Percentiles rank a stretch among this genome's conserved stretches.
Evolutionary conservation across 2,888 invertebrate genomes (phyloP).

Genomic region (Papilio elwesi): DNA sequence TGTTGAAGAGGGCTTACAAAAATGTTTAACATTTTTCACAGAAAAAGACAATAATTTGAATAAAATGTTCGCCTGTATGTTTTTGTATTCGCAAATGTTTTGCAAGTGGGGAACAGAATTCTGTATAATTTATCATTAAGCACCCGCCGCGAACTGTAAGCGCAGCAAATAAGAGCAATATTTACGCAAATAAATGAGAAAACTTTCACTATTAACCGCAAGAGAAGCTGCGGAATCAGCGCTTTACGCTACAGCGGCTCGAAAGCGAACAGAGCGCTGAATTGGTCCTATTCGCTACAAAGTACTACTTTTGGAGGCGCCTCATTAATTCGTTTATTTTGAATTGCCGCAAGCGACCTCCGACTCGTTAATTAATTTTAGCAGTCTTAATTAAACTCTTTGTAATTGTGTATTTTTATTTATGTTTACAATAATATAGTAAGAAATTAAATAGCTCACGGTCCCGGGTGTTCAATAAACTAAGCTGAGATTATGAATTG

Average conservation of each 20-base stretch:
- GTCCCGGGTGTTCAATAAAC: no score
- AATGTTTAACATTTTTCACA: slow-evolving; percentile 4
- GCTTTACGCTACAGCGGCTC: slow-evolving; percentile 21
- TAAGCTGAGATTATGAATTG: no score
- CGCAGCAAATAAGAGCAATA: slow-evolving; percentile 28
- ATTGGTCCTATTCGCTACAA: slow-evolving; percentile 34
- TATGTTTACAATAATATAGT: slow-evolving; percentile 18
- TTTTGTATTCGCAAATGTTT: slow-evolving; percentile 11
- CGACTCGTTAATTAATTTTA: slow-evolving; percentile 33
- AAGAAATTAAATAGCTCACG: background rate
- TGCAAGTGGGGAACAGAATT: slow-evolving; percentile 6
- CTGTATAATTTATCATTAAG: slow-evolving; percentile 26
- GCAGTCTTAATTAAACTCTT: slow-evolving; percentile 15
- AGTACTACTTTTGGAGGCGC: slow-evolving; percentile 26
- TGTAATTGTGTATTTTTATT: slow-evolving; percentile 12
- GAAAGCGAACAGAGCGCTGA: slow-evolving; percentile 23
- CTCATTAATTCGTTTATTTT: slow-evolving; percentile 33
- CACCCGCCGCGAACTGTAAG: slow-evolving; percentile 5
- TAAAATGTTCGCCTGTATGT: background rate
- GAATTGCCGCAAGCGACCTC: slow-evolving; percentile 20
- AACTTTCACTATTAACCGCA: slow-evolving; percentile 35
- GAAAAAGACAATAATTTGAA: background rate
- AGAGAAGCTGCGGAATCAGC: slow-evolving; percentile 33
- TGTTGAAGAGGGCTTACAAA: background rate
- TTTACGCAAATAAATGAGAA: slow-evolving; percentile 38